Evolutionary conservation across 2,797 vertebrate genomes (phyloP).

Genomic region (Chiloscyllium punctatum): DNA sequence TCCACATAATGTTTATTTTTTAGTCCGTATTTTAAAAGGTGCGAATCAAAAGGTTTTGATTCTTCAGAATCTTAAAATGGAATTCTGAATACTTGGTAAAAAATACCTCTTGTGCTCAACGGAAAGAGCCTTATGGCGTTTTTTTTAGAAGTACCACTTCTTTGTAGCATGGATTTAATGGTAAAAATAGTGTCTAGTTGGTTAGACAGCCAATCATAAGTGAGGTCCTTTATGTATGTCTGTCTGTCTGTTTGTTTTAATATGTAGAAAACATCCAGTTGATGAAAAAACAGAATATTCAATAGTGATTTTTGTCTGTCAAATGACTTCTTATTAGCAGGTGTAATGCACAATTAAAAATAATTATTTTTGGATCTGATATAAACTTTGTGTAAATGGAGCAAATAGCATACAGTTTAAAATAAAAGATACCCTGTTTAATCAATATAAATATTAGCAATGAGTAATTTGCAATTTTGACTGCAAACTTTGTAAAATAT

Average conservation of each 20-base stretch:
- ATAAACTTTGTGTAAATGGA: not conserved
- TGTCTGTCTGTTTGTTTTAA: not conserved
- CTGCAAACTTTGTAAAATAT: not conserved
- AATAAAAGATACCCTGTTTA: not conserved
- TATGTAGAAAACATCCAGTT: not conserved
- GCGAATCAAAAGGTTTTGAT: not conserved
- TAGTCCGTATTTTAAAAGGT: not conserved
- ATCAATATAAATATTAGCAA: not conserved
- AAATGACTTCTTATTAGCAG: conserved; percentile 1
- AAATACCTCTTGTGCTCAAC: not conserved
- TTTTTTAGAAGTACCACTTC: not conserved
- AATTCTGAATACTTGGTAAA: not conserved
- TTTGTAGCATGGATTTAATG: not conserved
- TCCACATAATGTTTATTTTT: not conserved
- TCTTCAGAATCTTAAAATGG: not conserved
- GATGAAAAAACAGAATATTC: not conserved
- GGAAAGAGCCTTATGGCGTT: not conserved
- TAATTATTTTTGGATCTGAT: not conserved
- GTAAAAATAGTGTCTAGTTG: not conserved
- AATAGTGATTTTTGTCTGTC: not conserved
- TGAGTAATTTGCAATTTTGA: not conserved
- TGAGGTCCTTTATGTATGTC: not conserved
- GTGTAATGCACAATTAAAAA: not conserved
- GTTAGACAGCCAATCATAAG: too few species aligned
- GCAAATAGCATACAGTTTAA: not conserved